A percentile compares a stretch with the other conserved stretches of the same genome.
These are phyloP conservation scores for Esperia sulphurella DNA, from an alignment of 2,888 invertebrate genomes.

Conservation along the genomic window DNA sequence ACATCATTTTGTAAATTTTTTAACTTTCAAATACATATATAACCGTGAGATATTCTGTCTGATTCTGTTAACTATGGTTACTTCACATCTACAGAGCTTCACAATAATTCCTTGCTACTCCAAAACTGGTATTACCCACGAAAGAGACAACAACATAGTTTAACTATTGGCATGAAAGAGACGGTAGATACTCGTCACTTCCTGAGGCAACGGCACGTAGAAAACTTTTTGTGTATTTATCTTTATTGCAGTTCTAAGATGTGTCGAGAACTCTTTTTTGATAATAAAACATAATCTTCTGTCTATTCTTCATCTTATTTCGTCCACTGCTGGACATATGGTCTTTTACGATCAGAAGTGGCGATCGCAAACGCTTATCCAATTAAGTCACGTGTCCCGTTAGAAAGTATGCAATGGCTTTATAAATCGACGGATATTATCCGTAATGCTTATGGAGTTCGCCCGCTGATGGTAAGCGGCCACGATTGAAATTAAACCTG, in stretches of 20 bases:
- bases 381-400: too few species aligned
- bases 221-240: conserved; percentile 25
- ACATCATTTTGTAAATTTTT: too few species aligned
- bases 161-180: conserved; percentile 15
- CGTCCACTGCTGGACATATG: too few species aligned
- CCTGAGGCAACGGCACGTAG: conserved; percentile 38
- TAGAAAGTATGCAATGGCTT: too few species aligned
- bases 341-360: too few species aligned
- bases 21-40: not conserved
- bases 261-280: not conserved
- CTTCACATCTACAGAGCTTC: conserved; percentile 24
- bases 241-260: conserved; percentile 33
- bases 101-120: conserved; percentile 41
- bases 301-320: too few species aligned
- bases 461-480: too few species aligned
- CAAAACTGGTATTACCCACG: conserved; percentile 53
- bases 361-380: too few species aligned
- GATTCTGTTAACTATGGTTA: conserved; percentile 21
- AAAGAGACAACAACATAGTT: conserved; percentile 21
- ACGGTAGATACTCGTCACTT: conserved; percentile 27
- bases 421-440: too few species aligned
- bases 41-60: conserved; percentile 5
- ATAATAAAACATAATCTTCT: too few species aligned
- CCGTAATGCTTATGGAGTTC: too few species aligned
- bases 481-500: too few species aligned